A percentile compares a stretch with the other conserved stretches of the same genome.
These are phyloP conservation scores for Coreoperca whiteheadi DNA, from an alignment of 2,113 vertebrate genomes.

Conservation along the genomic window DNA sequence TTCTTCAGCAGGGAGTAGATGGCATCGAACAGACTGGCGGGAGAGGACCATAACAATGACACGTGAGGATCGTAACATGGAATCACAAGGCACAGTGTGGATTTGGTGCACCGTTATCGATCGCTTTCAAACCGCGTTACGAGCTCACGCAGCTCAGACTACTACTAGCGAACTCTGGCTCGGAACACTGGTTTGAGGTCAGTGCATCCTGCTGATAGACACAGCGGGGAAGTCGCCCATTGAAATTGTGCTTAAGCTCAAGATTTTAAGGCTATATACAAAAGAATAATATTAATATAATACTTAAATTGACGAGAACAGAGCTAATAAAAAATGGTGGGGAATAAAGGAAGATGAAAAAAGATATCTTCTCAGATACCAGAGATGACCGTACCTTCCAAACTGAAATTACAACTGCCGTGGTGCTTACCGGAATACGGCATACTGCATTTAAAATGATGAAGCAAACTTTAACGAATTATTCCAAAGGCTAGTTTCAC, in stretches of 20 bases:
- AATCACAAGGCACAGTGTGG: not conserved
- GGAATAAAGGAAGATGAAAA: not conserved
- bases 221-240: not conserved
- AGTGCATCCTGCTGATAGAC: not conserved
- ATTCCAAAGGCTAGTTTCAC: constrained; percentile 73
- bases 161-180: too few relatives aligned
- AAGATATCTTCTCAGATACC: not conserved
- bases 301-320: too few relatives aligned
- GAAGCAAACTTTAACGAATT: not conserved
- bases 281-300: not conserved
- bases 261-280: not conserved
- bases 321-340: not conserved
- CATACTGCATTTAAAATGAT: not conserved
- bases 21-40: constrained; percentile 95
- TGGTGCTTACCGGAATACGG: not conserved
- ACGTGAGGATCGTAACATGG: not conserved
- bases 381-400: not conserved
- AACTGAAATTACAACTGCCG: not conserved
- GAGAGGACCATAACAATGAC: not conserved
- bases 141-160: not conserved
- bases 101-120: not conserved
- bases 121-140: not conserved
- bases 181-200: too few relatives aligned
- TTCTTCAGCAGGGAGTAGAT: constrained; percentile 95
- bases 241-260: not conserved